Evolutionary conservation across 2,888 invertebrate genomes (phyloP).

Genomic region (Drosophila monieri): DNA sequence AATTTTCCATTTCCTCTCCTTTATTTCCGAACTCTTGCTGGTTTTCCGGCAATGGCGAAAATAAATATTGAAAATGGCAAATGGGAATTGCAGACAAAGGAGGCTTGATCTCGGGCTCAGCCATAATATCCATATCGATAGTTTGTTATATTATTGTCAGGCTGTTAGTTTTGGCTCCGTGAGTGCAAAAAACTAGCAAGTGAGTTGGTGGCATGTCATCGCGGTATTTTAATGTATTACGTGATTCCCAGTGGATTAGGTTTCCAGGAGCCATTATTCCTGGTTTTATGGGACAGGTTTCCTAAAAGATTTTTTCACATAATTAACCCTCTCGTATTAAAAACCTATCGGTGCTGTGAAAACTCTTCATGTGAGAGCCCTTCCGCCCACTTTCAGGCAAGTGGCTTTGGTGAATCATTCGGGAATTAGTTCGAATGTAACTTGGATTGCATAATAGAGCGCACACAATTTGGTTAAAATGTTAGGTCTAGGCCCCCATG

Average conservation of each 20-base stretch:
- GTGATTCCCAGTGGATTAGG: slow-evolving; percentile 20
- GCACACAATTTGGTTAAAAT: slow-evolving; percentile 70
- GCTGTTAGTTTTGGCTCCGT: slow-evolving; percentile 43
- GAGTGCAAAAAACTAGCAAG: slow-evolving; percentile 33
- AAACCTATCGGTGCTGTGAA: neutral
- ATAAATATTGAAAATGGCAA: slow-evolving; percentile 77
- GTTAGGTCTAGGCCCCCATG: slow-evolving; percentile 25
- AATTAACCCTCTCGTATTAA: neutral
- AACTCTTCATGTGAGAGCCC: slow-evolving; percentile 2
- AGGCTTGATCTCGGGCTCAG: slow-evolving; percentile 36
- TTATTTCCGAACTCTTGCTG: slow-evolving; percentile 14
- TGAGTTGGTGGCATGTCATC: slow-evolving; percentile 28
- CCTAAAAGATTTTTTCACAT: neutral
- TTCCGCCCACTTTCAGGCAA: slow-evolving; percentile 1
- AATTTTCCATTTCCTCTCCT: neutral
- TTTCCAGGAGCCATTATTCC: slow-evolving; percentile 10
- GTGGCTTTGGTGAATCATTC: slow-evolving; percentile 34
- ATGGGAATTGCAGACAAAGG: slow-evolving; percentile 73
- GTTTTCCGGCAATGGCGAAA: slow-evolving; percentile 55
- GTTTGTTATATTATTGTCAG: slow-evolving; percentile 40
- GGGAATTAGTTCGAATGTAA: slow-evolving; percentile 37
- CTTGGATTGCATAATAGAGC: slow-evolving; percentile 53
- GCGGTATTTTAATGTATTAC: slow-evolving; percentile 44
- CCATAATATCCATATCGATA: slow-evolving; percentile 35
- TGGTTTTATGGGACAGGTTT: neutral